phyloP scores from a whole-genome alignment of 2,797 vertebrate species.

The Naso thynnoides region DNA sequence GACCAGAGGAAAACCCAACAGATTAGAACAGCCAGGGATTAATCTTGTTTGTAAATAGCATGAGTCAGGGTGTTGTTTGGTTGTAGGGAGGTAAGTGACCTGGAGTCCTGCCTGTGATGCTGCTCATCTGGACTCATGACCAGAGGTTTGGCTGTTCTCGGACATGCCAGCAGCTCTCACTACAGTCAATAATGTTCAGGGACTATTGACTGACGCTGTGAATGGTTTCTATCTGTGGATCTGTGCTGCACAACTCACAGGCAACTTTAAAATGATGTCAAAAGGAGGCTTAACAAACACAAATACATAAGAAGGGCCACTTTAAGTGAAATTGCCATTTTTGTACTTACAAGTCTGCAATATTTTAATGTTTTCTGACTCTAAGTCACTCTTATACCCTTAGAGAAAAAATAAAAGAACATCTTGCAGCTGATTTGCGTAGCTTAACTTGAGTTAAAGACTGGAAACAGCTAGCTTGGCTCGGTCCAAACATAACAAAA shows the following conservation, averaged over 20 bases:
- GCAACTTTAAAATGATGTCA: slow-evolving; percentile 16
- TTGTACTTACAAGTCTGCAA: too few species aligned
- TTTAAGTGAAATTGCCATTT: slow-evolving; percentile 7
- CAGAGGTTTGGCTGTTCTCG: slow-evolving; percentile 43
- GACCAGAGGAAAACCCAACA: slow-evolving; percentile 7
- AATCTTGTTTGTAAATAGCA: slow-evolving; percentile 56
- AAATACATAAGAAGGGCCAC: neutral
- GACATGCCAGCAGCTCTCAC: slow-evolving; percentile 48
- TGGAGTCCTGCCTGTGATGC: slow-evolving; percentile 33
- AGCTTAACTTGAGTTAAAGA: neutral
- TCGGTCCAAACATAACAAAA: neutral
- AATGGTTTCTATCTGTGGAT: slow-evolving; percentile 29
- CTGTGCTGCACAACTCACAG: neutral
- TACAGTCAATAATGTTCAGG: slow-evolving; percentile 58
- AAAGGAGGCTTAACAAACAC: too few species aligned
- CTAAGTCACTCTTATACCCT: neutral
- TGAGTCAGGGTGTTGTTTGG: slow-evolving; percentile 49
- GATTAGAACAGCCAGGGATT: slow-evolving; percentile 44
- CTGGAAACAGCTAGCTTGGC: neutral
- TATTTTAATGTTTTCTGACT: neutral
- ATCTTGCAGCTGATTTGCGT: neutral
- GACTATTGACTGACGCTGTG: slow-evolving; percentile 48
- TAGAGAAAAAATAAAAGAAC: neutral
- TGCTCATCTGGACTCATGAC: slow-evolving; percentile 24
- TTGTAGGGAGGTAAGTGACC: slow-evolving; percentile 39